Evolutionary conservation across 2,888 invertebrate species (phyloP), one percentile per base, ranked within the genome.

Genomic region (Hypomecis punctinalis): DNA sequence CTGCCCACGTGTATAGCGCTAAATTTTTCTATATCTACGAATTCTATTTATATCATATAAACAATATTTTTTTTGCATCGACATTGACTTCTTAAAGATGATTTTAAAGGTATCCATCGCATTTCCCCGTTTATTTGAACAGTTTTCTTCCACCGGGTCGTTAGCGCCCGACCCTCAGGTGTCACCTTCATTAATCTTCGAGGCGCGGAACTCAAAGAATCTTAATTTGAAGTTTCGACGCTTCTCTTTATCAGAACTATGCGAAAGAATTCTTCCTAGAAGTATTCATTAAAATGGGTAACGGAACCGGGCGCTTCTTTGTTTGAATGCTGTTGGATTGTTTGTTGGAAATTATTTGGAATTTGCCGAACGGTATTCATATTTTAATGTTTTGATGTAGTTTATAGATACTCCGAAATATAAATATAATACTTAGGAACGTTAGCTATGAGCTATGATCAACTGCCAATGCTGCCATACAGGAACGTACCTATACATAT

Each of bases 191-290:
- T 92, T 92, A 91, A 93, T 93, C 92, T 92, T 90, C 88, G 88
- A 86, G 74, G 77, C 77, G 76, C 80, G 85, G 89, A 92, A 91
- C 93, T 91, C 88, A 72, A 91, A 87, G 91, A 92, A 92, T 92
- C 92, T 92, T 93, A 93, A 93, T 92, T 93, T 93, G 89, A 92
- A 92, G 89, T 93, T 91, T 90, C 88, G 83, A 85, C 88, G 90
- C 87, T 86, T 84, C 88, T 91, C 90, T 89, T 88, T 87, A 90
- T 89, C 85, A 84, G 85, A 93, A 93, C 91, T 92, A 93, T 92
- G 90, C 83, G 85, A 84, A 90, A 91, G 91, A 91, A 93, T 92
- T 83, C 85, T 78, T 77, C 82, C 77, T 72, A 76, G 79, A 82
- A 85, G 83, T 85, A 88, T 90, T 91, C 89, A 88, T 90, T 91